Evolutionary conservation across 2,113 vertebrate species (phyloP).

Genomic region (Gorsachius goisagi): DNA sequence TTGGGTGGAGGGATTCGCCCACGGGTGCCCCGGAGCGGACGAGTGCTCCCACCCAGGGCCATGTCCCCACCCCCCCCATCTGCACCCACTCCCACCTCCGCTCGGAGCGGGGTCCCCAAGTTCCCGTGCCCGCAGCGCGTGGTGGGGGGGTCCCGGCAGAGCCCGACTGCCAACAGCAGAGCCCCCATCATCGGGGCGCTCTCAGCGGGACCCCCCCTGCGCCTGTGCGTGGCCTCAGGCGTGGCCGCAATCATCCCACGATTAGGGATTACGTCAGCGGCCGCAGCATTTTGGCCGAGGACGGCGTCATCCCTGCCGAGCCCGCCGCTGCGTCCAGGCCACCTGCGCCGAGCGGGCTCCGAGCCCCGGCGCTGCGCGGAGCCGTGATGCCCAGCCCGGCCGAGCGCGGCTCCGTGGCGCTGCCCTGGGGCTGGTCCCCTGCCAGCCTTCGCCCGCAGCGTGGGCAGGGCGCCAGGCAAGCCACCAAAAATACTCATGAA

Average conservation of each 20-base stretch:
- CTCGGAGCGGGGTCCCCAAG: fast-evolving
- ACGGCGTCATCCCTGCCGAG: neutral
- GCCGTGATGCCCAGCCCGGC: no score
- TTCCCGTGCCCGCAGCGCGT: no score
- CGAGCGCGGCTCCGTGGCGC: fast-evolving
- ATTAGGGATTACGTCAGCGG: neutral
- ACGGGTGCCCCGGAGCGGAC: fast-evolving
- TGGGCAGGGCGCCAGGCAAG: neutral
- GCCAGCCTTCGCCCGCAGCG: neutral
- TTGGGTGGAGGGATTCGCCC: fast-evolving
- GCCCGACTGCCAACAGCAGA: no score
- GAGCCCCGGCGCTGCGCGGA: fast-evolving
- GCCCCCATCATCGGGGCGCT: fast-evolving
- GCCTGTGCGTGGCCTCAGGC: neutral
- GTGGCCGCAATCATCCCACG: neutral
- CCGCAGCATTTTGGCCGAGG: neutral
- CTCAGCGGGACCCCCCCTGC: fast-evolving
- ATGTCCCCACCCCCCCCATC: neutral
- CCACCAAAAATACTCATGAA: conserved; percentile 39
- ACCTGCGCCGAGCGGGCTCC: neutral
- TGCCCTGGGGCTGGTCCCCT: neutral
- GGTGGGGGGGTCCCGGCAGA: fast-evolving
- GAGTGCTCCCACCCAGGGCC: neutral
- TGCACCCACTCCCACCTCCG: fast-evolving
- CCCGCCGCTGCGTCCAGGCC: neutral